Percentiles rank a stretch among this genome's conserved stretches.
Conservation (phyloP, 2,797 vertebrate genomes). For the Enteromius anoplus region DNA sequence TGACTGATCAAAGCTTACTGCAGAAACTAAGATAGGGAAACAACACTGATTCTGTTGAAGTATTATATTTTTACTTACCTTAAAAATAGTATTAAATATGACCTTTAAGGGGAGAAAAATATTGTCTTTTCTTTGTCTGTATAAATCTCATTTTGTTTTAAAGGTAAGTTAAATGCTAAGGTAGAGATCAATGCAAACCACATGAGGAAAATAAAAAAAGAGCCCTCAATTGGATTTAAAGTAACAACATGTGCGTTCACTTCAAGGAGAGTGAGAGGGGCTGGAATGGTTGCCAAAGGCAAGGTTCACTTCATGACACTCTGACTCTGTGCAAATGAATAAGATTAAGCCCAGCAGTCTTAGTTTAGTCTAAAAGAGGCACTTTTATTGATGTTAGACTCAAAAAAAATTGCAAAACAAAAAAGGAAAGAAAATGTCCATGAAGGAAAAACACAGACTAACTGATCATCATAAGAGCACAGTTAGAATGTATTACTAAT, state of each 20-base stretch:
- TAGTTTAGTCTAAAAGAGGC: slow-evolving; percentile 76
- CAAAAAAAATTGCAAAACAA: slow-evolving; percentile 70
- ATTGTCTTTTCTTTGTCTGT: slow-evolving; percentile 20
- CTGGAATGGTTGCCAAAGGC: slow-evolving; percentile 32
- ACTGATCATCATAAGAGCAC: slow-evolving; percentile 9
- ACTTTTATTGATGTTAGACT: slow-evolving; percentile 81
- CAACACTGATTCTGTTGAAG: background rate
- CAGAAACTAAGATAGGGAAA: background rate
- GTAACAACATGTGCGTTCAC: slow-evolving; percentile 76
- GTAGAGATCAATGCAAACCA: slow-evolving; percentile 69
- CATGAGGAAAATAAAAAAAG: slow-evolving; percentile 69
- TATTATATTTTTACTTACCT: background rate
- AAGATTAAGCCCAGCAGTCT: too few species aligned
- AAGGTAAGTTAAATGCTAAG: slow-evolving; percentile 57
- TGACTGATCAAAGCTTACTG: background rate
- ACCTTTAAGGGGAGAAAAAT: slow-evolving; percentile 32
- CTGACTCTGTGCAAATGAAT: background rate
- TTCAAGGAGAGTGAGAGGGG: slow-evolving; percentile 48
- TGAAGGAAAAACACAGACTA: slow-evolving; percentile 32
- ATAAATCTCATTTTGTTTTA: slow-evolving; percentile 54
- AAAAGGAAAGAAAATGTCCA: slow-evolving; percentile 53
- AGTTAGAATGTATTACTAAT: slow-evolving; percentile 26
- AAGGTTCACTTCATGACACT: slow-evolving; percentile 30
- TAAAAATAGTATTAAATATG: background rate
- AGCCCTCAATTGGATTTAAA: slow-evolving; percentile 77